These are phyloP conservation scores for Corythoichthys intestinalis DNA, from an alignment of 2,113 vertebrate species.

Conservation along the genomic window DNA sequence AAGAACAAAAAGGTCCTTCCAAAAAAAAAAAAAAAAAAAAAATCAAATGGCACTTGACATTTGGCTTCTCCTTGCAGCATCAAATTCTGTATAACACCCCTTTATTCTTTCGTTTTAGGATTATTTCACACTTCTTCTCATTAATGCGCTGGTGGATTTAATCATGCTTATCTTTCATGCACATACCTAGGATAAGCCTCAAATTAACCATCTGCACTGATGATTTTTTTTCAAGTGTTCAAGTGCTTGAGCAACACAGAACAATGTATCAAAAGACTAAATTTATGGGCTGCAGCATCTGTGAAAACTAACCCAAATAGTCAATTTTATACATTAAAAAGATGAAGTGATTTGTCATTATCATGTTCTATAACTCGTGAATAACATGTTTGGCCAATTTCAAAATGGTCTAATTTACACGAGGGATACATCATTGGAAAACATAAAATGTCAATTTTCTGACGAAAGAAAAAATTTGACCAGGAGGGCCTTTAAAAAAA, in stretches of 20 bases:
- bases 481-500: too few species aligned
- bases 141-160: slow-evolving; percentile 67
- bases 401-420: too few species aligned
- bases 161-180: slow-evolving; percentile 65
- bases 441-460: too few species aligned
- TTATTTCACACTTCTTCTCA: slow-evolving; percentile 68
- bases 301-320: background rate
- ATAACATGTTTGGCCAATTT: too few species aligned
- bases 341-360: too few species aligned
- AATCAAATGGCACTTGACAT: slow-evolving; percentile 70
- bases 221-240: slow-evolving; percentile 63
- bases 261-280: background rate
- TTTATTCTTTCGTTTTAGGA: slow-evolving; percentile 64
- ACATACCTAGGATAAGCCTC: slow-evolving; percentile 67
- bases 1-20: slow-evolving; percentile 29
- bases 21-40: slow-evolving; percentile 40
- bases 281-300: background rate
- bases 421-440: too few species aligned
- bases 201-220: slow-evolving; percentile 70
- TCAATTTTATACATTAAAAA: background rate
- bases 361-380: too few species aligned
- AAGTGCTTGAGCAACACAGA: slow-evolving; percentile 32
- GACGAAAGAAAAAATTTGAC: too few species aligned
- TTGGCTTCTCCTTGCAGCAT: slow-evolving; percentile 63
- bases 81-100: slow-evolving; percentile 41